Base-by-base conservation (phyloP, 2,888 invertebrate species). In the Agonopterix subpropinquella region DNA sequence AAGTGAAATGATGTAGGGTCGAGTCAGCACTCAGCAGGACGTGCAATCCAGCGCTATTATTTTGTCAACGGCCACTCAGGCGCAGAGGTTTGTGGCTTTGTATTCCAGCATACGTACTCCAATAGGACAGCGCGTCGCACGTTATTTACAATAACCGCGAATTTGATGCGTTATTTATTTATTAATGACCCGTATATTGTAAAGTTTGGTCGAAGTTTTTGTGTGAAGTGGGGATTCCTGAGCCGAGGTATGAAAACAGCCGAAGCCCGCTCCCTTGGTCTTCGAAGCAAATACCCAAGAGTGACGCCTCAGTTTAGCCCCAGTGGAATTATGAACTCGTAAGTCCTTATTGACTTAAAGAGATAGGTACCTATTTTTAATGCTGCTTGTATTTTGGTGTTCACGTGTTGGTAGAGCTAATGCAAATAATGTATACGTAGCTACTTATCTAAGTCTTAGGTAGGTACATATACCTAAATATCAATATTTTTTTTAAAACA, bases 1-100 rank as follows among this genome's bases (percentile, higher is more conserved):
- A 66, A 72, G 67, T 67, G 64, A 71, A 73, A 72, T 66, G 58
- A 70, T 69, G 62, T 75, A 74, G 75, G 73, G 70, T 72, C 71
- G 68, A 55, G 61, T 61, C 64, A 59, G 13, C 8, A n/a, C 11
- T n/a, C n/a, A 3, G 65, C 77, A 78, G 80, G 81, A 81, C 77
- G 77, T 69, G 73, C 70, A 70, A 68, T 78, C 73, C 72, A 57
- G 62, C 54, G 65, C 67, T 62, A 73, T 73, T 75, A 79, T 28
- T 28, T 28, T 28, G 28, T 28, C 28, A 28, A 28, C 66, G 65
- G 62, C 66, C 57, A 53, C 62, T 64, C 62, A 57, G 55, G 64
- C 64, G 64, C 67, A 65, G 66, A 62, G 65, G 36, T 45, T 39
- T 47, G 28, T 28, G 28, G 65, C 45, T 47, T 42, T 47, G 44